Percentiles rank a stretch among this genome's conserved stretches.
Conservation (phyloP, 2,888 invertebrate species). For the Furcula furcula region DNA sequence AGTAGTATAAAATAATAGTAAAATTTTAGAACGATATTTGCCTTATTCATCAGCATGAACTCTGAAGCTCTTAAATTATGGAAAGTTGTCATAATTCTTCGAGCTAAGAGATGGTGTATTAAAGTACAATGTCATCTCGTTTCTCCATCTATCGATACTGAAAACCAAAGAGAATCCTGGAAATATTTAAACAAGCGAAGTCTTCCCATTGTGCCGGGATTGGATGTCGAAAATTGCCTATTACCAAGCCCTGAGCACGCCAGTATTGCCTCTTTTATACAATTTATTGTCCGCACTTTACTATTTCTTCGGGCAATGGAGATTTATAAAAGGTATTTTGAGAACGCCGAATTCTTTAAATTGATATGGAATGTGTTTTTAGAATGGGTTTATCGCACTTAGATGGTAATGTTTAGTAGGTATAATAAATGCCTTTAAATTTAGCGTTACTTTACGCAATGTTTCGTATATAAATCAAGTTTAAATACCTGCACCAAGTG, state of each 20-base stretch:
- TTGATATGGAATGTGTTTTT: conserved; percentile 16
- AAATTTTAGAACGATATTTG: too few relatives aligned
- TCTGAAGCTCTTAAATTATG: too few relatives aligned
- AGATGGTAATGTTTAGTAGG: too few relatives aligned
- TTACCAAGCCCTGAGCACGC: conserved; percentile 63
- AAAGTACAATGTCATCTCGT: too few relatives aligned
- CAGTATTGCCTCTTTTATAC: conserved; percentile 73
- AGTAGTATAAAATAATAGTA: too few relatives aligned
- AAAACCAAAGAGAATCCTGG: conserved; percentile 32
- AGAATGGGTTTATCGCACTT: not conserved
- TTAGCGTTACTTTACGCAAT: too few relatives aligned
- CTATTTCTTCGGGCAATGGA: conserved; percentile 55
- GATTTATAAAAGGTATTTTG: conserved; percentile 43
- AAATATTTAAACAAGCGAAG: conserved; percentile 66
- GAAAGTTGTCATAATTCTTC: too few relatives aligned
- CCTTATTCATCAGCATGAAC: too few relatives aligned
- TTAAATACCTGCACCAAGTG: too few relatives aligned
- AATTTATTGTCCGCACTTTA: conserved; percentile 69
- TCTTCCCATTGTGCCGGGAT: conserved; percentile 56
- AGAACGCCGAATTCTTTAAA: conserved; percentile 27
- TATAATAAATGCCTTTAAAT: conserved; percentile 4
- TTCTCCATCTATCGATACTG: conserved; percentile 5
- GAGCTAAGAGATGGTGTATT: too few relatives aligned
- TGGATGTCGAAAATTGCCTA: conserved; percentile 77
- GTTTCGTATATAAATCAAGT: too few relatives aligned